Base-by-base conservation (phyloP, 2,113 vertebrate genomes). In the Trichomycterus rosablanca region DNA sequence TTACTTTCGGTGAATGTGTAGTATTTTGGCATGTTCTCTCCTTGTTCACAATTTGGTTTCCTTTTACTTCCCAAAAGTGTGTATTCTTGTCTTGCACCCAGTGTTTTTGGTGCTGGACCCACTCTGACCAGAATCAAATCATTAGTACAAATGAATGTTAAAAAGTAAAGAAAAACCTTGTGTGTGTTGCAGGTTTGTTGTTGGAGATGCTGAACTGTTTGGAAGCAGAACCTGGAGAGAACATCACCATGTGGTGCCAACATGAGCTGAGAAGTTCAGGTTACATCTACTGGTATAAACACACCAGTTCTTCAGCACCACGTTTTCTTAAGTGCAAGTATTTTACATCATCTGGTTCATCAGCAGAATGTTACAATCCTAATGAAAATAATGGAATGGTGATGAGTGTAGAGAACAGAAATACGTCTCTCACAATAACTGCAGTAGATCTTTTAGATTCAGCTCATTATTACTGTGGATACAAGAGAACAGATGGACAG, bases 401-500 rank as follows among this genome's bases (percentile, higher is more conserved):
- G 55, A 58, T 58, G 23, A 26, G 20, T 42, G 35, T 42, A 9
- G 2, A 56, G 2, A 5, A 9, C 8, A 42, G 4, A 16, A 58
- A 4, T 11, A 8, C 39, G 2, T 20, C 55, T 58, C 55, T 58
- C 40, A 58, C 23, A 1, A 30, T 58, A n/a, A 30, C 15, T 32
- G 23, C 40, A 45, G 55, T 44, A 8, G 39, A 32, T 2, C n/a
- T 19, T 15, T 58, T 40, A 44, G 55, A 58, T 58, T 30, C 55
- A 30, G 55, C 40, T 32, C 39, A 28, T 2, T 56, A 56, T 56
- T 56, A 56, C 53, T 44, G 39, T 32, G 44, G 54, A 37, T 16
- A 1, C 35, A 10, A 0, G 0, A n/a, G 2, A 1, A n/a, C 4
- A 5, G 15, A 19, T n/a, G n/a, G n/a, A n/a, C n/a, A n/a, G 0